phyloP scores from a whole-genome alignment of 2,888 invertebrate genomes.

The Masnerella sp. region DNA sequence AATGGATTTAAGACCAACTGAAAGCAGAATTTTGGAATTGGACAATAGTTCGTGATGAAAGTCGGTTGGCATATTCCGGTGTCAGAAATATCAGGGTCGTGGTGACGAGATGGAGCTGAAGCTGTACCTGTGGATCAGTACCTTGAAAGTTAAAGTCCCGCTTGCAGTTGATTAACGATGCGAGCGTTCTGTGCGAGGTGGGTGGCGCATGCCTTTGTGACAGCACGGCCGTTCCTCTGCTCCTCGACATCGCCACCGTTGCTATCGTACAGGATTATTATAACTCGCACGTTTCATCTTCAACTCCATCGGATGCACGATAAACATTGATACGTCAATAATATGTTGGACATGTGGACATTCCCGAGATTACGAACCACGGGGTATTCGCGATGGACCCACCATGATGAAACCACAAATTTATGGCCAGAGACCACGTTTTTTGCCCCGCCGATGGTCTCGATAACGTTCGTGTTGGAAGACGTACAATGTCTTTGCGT shows the following conservation, averaged over 20 bases:
- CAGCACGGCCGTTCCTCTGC: constrained; percentile 74
- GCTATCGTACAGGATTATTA: constrained; percentile 70
- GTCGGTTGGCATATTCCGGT: constrained; percentile 44
- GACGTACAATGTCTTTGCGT: constrained; percentile 12
- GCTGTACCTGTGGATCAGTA: constrained; percentile 75
- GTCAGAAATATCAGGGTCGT: constrained; percentile 63
- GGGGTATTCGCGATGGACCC: constrained; percentile 48
- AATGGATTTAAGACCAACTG: constrained; percentile 10
- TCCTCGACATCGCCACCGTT: constrained; percentile 75
- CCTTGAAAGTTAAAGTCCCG: constrained; percentile 75
- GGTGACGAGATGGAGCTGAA: constrained; percentile 64
- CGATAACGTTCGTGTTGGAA: constrained; percentile 43
- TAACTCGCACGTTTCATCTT: constrained; percentile 72
- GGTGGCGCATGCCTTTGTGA: constrained; percentile 78
- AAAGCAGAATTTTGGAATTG: constrained; percentile 22
- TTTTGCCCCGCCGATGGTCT: constrained; percentile 25
- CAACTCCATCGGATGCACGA: constrained; percentile 64
- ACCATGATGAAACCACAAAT: constrained; percentile 57
- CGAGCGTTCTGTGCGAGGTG: constrained; percentile 75
- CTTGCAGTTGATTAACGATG: constrained; percentile 77
- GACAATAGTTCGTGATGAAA: constrained; percentile 54
- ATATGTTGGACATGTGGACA: constrained; percentile 52
- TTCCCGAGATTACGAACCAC: constrained; percentile 41
- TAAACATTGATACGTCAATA: constrained; percentile 61
- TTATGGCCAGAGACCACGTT: constrained; percentile 20